Evolutionary conservation across 2,113 vertebrate genomes (phyloP).

Genomic region (Salminus brasiliensis): DNA sequence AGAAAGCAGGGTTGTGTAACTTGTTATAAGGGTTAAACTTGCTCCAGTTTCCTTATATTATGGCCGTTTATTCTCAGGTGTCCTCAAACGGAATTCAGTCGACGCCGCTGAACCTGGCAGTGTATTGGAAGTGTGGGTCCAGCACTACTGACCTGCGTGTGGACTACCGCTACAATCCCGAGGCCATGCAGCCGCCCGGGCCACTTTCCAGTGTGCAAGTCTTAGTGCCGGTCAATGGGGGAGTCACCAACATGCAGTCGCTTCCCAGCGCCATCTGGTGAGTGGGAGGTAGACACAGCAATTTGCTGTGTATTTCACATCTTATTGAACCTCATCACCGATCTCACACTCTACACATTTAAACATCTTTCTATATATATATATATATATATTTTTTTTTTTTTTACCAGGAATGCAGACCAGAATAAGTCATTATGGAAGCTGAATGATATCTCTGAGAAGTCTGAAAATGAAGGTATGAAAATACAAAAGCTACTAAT

Average conservation of each 20-base stretch:
- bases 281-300: conserved; percentile 26
- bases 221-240: conserved; percentile 90
- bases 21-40: too few relatives aligned
- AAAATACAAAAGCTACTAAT: neutral
- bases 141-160: conserved; percentile 91
- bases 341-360: too few relatives aligned
- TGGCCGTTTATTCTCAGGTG: conserved; percentile 77
- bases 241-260: conserved; percentile 91
- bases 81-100: conserved; percentile 94
- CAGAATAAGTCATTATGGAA: conserved; percentile 97
- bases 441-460: conserved; percentile 91
- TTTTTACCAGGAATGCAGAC: conserved; percentile 85
- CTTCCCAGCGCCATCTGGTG: conserved; percentile 92
- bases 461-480: conserved; percentile 95
- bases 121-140: conserved; percentile 92
- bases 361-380: too few relatives aligned
- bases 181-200: conserved; percentile 85
- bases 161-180: conserved; percentile 95
- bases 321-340: too few relatives aligned
- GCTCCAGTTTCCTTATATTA: too few relatives aligned
- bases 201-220: conserved; percentile 88
- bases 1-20: too few relatives aligned
- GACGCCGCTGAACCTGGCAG: conserved; percentile 93
- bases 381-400: conserved; percentile 21
- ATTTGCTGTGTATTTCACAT: neutral